phyloP scores from a whole-genome alignment of 2,113 vertebrate species.

The Marcusenius ussheri region DNA sequence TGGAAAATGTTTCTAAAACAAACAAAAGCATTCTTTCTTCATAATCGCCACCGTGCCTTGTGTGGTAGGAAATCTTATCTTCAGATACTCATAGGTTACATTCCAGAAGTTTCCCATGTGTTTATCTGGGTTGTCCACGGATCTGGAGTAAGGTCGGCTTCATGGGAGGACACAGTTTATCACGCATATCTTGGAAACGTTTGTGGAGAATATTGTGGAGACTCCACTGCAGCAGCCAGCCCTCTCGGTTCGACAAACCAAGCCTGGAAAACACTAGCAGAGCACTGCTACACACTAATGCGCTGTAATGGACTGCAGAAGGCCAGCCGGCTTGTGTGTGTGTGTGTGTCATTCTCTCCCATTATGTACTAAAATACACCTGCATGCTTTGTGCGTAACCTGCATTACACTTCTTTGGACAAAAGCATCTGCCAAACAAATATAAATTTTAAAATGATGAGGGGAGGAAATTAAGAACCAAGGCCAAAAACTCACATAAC shows the following conservation, averaged over 20 bases:
- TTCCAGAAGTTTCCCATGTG: constrained; percentile 18
- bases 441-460: not conserved
- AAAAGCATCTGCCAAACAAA: not conserved
- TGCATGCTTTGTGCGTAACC: not conserved
- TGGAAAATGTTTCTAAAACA: not conserved
- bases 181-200: constrained; percentile 1
- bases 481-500: not conserved
- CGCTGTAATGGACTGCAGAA: not conserved
- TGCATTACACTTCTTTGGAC: not conserved
- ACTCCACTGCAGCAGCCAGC: not conserved
- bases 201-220: not conserved
- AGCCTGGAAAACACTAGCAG: not conserved
- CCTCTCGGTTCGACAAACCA: not conserved
- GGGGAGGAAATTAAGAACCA: not conserved
- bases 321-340: not conserved
- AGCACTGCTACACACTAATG: not conserved
- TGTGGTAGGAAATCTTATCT: constrained; percentile 16
- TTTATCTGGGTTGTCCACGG: constrained; percentile 8
- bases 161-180: constrained; percentile 14
- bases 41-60: not conserved
- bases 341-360: not conserved
- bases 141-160: constrained; percentile 20
- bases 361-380: not conserved
- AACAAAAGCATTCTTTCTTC: not conserved
- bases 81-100: constrained; percentile 20